These are phyloP conservation scores for Resseliella maxima DNA, from an alignment of 2,888 invertebrate species.

Conservation along the genomic window DNA sequence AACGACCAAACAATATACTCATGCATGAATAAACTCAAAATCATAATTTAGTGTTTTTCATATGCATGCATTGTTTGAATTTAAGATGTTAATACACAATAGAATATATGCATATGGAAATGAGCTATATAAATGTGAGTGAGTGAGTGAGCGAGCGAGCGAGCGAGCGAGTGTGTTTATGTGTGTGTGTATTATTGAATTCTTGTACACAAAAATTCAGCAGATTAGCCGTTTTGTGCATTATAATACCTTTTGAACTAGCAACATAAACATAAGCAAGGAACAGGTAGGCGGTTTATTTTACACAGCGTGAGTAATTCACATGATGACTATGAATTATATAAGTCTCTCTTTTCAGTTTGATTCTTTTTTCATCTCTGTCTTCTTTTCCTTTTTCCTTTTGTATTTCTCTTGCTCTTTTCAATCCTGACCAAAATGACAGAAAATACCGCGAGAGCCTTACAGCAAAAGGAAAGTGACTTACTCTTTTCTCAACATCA, in stretches of 20 bases:
- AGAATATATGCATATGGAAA: constrained; percentile 48
- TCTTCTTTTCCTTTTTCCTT: background rate
- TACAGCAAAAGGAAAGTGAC: background rate
- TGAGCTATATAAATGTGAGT: constrained; percentile 31
- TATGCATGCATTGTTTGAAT: constrained; percentile 35
- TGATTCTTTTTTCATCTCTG: background rate
- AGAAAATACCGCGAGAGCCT: constrained; percentile 13
- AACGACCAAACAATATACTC: constrained; percentile 44
- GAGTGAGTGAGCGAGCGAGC: no score
- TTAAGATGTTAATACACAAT: constrained; percentile 48
- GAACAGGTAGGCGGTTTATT: constrained; percentile 51
- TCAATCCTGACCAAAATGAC: constrained; percentile 38
- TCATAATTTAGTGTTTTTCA: constrained; percentile 51
- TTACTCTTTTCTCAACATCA: background rate
- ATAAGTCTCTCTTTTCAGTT: background rate
- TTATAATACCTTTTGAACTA: background rate
- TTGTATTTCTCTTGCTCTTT: no score
- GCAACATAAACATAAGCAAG: constrained; percentile 15
- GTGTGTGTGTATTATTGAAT: constrained; percentile 3
- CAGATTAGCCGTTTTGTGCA: background rate
- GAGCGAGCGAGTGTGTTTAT: no score
- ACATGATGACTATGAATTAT: constrained; percentile 51
- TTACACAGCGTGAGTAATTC: constrained; percentile 48
- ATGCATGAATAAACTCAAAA: constrained; percentile 41
- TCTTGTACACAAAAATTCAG: background rate